phyloP scores from a whole-genome alignment of 2,888 invertebrate genomes.

The Eupithecia vulgata region DNA sequence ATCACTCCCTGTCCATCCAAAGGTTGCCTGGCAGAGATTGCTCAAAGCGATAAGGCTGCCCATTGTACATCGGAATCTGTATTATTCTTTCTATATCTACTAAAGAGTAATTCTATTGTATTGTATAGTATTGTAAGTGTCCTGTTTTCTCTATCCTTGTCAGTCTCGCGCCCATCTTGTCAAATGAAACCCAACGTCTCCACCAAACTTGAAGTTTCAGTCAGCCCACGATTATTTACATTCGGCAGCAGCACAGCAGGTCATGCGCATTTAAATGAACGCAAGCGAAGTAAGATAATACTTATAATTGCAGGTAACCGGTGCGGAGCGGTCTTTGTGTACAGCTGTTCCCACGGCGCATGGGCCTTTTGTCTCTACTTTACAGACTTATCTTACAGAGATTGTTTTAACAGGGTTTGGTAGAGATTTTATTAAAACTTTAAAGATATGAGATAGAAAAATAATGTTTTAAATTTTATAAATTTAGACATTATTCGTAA shows the following conservation, averaged over 20 bases:
- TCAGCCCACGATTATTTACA: slow-evolving; percentile 17
- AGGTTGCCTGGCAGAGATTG: too few species aligned
- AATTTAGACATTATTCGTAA: too few species aligned
- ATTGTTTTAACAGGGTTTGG: not conserved
- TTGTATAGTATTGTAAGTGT: too few species aligned
- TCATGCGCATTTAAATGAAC: slow-evolving; percentile 22
- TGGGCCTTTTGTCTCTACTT: slow-evolving; percentile 3
- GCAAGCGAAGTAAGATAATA: slow-evolving; percentile 55
- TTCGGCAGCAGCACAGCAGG: slow-evolving; percentile 41
- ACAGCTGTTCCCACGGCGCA: slow-evolving; percentile 59
- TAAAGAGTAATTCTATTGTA: too few species aligned
- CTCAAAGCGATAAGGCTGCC: too few species aligned
- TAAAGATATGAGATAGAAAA: not conserved
- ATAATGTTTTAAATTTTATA: not conserved
- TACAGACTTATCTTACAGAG: not conserved
- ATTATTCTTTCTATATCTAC: too few species aligned
- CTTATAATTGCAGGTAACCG: slow-evolving; percentile 56
- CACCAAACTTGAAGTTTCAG: not conserved
- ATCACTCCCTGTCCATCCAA: too few species aligned
- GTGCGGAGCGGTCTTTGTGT: slow-evolving; percentile 66
- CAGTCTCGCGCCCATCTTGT: not conserved
- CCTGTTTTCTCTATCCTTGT: not conserved
- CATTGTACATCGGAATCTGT: too few species aligned
- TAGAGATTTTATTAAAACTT: not conserved
- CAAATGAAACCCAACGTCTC: not conserved